These are phyloP conservation scores for Heteronetta atricapilla DNA, from an alignment of 2,113 vertebrate genomes.

Conservation along the genomic window DNA sequence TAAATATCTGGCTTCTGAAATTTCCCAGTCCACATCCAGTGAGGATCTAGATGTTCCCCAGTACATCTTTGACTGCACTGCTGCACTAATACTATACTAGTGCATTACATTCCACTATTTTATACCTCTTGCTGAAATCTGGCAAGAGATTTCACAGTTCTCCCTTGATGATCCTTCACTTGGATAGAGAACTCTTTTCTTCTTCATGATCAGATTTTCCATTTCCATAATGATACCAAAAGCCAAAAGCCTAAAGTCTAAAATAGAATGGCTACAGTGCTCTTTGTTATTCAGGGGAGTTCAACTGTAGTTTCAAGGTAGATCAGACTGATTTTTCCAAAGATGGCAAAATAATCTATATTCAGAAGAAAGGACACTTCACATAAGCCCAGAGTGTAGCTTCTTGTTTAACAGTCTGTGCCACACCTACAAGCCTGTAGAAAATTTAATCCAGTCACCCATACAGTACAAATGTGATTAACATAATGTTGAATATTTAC, in stretches of 20 bases:
- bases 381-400: not conserved
- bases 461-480: not conserved
- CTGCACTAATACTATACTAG: no score
- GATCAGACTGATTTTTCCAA: not conserved
- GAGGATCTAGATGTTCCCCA: not conserved
- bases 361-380: not conserved
- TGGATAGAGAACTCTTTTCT: not conserved
- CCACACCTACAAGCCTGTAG: not conserved
- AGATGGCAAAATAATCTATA: not conserved
- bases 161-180: not conserved
- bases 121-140: not conserved
- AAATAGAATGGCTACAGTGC: not conserved
- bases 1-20: not conserved
- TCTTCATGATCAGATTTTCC: not conserved
- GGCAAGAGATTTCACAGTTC: not conserved
- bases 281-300: not conserved
- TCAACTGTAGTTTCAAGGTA: not conserved
- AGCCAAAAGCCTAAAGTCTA: not conserved
- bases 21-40: not conserved
- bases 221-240: not conserved
- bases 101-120: not conserved
- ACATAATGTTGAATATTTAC: not conserved
- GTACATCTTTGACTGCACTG: not conserved
- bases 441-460: not conserved
- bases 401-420: not conserved